Evolutionary conservation across 2,113 vertebrate species (phyloP), one percentile per base, ranked within the genome.

Genomic region (Terrapene triunguis): DNA sequence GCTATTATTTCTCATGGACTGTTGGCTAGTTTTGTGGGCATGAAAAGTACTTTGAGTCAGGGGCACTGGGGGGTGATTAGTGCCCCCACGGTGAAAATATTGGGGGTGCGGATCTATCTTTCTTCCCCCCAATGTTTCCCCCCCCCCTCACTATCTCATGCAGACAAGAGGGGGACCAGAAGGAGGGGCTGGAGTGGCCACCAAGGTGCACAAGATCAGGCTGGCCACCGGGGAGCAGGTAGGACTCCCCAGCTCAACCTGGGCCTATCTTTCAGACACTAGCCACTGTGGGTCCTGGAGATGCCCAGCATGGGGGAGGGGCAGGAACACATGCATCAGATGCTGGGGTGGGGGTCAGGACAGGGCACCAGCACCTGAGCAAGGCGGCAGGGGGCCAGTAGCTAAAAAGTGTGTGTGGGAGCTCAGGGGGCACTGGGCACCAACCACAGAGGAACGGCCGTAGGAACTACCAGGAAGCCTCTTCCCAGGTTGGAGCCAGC

Each of bases 1-100:
- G 79, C 65, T 57, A 90, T 65, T 92, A 76, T 47, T 83, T 88
- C 80, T 85, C 85, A 44, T 48, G 76, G 48, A 92, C 29, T 80
- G 88, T 74, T 42, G 89, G 74, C 57, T 97, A 80, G 85, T 87
- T 38, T 92, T 85, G 53, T 79, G 85, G 65, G 86, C 91, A 62
- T 65, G 87, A 93, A 82, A 87, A 85, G 79, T 65, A 54, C 79
- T 80, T 72, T 72, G 35, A 38, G 65, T 72, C 16, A 32, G 17
- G n/a, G 65, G 19, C n/a, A 38, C 17, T 17, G 32, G 8, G 19
- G n/a, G 8, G 13, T 29, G 65, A 69, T n/a, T 38, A 22, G 65
- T 21, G 35, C 8, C 65, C n/a, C 9, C 12, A 32, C 57, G 6
- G 57, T 59, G 27, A 59, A 59, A 59, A 32, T 59, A 59, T 59